These are phyloP conservation scores for Podarcis lilfordi DNA, from an alignment of 2,797 vertebrate genomes.

Conservation along the genomic window DNA sequence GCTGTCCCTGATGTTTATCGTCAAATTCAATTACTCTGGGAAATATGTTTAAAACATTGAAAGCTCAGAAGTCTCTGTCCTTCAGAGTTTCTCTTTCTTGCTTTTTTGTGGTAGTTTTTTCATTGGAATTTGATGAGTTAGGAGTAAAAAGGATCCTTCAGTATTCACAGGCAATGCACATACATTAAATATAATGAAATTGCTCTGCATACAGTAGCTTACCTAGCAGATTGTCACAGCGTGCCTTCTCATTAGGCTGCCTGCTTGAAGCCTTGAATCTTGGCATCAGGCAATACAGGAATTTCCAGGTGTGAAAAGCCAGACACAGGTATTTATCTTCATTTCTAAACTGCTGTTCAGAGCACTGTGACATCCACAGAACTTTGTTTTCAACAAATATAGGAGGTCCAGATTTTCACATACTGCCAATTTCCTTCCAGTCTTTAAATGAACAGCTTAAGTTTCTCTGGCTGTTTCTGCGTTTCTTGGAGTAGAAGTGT, in stretches of 20 bases:
- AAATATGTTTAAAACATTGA: conserved; percentile 57
- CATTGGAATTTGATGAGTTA: conserved; percentile 67
- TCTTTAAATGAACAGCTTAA: conserved; percentile 28
- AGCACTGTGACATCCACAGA: conserved; percentile 41
- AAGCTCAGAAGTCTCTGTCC: conserved; percentile 56
- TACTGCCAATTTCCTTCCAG: not conserved
- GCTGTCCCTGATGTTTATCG: conserved; percentile 68
- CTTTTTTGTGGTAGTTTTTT: conserved; percentile 54
- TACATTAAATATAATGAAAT: conserved; percentile 79
- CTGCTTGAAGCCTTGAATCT: conserved; percentile 73
- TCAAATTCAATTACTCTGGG: conserved; percentile 69
- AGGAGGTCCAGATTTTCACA: conserved; percentile 24
- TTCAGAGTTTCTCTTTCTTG: conserved; percentile 10
- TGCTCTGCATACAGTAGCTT: conserved; percentile 72
- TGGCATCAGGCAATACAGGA: conserved; percentile 68
- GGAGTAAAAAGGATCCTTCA: conserved; percentile 66
- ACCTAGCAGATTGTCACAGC: conserved; percentile 79
- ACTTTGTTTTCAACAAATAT: conserved; percentile 28
- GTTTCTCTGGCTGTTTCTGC: conserved; percentile 2
- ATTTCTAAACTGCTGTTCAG: conserved; percentile 60
- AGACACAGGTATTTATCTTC: conserved; percentile 67
- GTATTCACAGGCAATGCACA: conserved; percentile 61
- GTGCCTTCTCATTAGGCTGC: conserved; percentile 75
- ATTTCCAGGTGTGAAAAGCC: conserved; percentile 60
- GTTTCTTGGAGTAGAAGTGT: conserved; percentile 8